Evolutionary conservation across 2,797 vertebrate genomes (phyloP), one percentile per base, ranked within the genome.

Genomic region (Acanthurus lineatus): DNA sequence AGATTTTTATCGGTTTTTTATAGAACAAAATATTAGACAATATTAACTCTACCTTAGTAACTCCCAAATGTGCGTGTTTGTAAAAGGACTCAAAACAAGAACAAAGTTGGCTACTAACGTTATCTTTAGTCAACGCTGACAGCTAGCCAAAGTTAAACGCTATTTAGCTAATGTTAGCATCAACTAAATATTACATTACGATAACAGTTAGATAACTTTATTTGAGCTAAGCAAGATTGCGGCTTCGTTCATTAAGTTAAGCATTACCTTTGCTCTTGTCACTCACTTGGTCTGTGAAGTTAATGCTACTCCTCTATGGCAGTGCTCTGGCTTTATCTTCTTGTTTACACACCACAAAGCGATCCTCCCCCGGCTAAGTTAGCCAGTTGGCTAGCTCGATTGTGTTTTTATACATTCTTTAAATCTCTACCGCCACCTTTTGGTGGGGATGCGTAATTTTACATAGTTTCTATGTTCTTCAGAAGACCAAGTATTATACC

Each of bases 401-500:
- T 56, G 19, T 51, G 7, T 57, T 17, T 48, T 72, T 4, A 45
- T 19, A 5, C 6, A 6, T 11, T 64, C 2, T 40, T 11, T 52
- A 44, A 5, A 6, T 32, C 74, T 84, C 20, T 76, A 40, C 69
- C 66, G 83, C 89, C 87, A 10, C 63, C 85, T 22, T 0, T 1
- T 44, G 12, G 5, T 54, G 73, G 54, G 16, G 64, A 25, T 9
- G 20, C 3, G 45, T 19, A 0, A 16, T 51, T 32, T 42, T 10
- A 62, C 16, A 56, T 42, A 28, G 19, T 9, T 42, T 42, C 40
- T 42, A 42, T 12, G 40, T 42, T 12, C 40, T 9, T 42, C 4
- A 42, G 11, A 11, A 9, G 11, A 42, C 11, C 40, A 2, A 42
- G 10, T 38, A 16, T 40, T 38, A 14, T n/a, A 10, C 15, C 19